phyloP scores from a whole-genome alignment of 2,888 invertebrate species.

The Orchesellides sinensis region DNA sequence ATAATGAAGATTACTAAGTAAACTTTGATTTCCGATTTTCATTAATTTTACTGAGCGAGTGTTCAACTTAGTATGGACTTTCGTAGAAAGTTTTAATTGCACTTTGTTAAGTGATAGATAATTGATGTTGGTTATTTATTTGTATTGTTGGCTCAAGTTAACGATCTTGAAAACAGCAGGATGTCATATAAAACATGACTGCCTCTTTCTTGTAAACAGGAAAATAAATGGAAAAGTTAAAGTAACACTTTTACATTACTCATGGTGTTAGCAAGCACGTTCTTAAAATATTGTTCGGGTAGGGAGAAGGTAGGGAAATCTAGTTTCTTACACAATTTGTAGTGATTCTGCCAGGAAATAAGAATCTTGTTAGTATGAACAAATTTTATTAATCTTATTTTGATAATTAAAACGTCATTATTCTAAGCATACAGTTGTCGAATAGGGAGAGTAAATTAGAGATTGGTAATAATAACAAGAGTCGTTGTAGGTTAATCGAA shows the following conservation, averaged over 20 bases:
- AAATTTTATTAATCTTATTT: no score
- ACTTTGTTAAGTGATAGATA: background rate
- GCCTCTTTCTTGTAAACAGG: background rate
- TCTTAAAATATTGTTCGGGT: no score
- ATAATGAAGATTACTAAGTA: background rate
- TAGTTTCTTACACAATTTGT: no score
- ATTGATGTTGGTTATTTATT: background rate
- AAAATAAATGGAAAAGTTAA: background rate
- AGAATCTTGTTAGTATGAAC: no score
- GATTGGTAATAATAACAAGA: no score
- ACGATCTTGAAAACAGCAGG: background rate
- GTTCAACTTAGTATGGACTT: background rate
- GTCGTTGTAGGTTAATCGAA: no score
- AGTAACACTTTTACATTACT: constrained; percentile 1
- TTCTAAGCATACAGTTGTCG: no score
- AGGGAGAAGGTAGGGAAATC: no score
- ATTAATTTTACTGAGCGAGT: background rate
- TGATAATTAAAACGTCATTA: no score
- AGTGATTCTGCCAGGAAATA: no score
- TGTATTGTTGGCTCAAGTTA: constrained; percentile 4
- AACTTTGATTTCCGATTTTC: background rate
- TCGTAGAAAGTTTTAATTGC: background rate
- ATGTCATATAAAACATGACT: background rate
- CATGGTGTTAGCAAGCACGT: no score
- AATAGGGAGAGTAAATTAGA: no score